Percentiles rank a stretch among this genome's conserved stretches.
phyloP scores from a whole-genome alignment of 1,140 invertebrate species.

The Eufriesea mexicana region DNA sequence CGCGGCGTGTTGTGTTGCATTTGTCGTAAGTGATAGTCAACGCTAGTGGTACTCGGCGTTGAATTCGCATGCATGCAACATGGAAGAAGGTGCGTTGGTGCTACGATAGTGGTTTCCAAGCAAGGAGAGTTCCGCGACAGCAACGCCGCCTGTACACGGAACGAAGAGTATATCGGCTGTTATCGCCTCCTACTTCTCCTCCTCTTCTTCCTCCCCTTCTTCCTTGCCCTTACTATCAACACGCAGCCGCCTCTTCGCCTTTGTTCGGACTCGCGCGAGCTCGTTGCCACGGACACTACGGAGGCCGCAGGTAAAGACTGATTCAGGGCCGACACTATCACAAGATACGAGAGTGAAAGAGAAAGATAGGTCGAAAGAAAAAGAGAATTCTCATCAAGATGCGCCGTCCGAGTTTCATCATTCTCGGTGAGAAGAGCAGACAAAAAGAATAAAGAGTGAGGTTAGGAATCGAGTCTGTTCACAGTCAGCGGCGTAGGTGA shows the following conservation, averaged over 20 bases:
- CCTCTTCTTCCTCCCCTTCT: conserved; percentile 3
- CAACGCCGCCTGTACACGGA: conserved; percentile 53
- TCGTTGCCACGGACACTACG: conserved; percentile 51
- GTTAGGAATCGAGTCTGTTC: conserved; percentile 42
- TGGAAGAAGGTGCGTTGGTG: conserved; percentile 70
- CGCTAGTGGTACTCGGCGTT: conserved; percentile 57
- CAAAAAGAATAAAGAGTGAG: conserved; percentile 38
- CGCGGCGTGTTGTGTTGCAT: conserved; percentile 2
- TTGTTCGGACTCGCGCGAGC: conserved; percentile 61
- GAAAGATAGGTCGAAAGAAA: conserved; percentile 24
- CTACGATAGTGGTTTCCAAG: conserved; percentile 68
- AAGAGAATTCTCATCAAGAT: conserved; percentile 1
- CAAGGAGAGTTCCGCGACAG: conserved; percentile 57
- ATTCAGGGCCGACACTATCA: conserved; percentile 33
- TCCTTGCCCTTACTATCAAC: conserved; percentile 33
- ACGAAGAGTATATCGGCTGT: conserved; percentile 55
- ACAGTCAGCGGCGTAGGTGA: conserved; percentile 47
- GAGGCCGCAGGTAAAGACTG: conserved; percentile 63
- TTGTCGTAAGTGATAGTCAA: conserved; percentile 57
- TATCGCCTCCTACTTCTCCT: conserved; percentile 51
- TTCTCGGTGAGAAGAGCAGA: conserved; percentile 24
- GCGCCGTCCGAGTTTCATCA: conserved; percentile 38
- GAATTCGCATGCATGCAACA: conserved; percentile 60
- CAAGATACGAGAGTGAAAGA: conserved; percentile 21
- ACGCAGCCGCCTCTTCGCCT: conserved; percentile 55